phyloP scores from a whole-genome alignment of 2,113 vertebrate genomes.

The Amazona vittata region DNA sequence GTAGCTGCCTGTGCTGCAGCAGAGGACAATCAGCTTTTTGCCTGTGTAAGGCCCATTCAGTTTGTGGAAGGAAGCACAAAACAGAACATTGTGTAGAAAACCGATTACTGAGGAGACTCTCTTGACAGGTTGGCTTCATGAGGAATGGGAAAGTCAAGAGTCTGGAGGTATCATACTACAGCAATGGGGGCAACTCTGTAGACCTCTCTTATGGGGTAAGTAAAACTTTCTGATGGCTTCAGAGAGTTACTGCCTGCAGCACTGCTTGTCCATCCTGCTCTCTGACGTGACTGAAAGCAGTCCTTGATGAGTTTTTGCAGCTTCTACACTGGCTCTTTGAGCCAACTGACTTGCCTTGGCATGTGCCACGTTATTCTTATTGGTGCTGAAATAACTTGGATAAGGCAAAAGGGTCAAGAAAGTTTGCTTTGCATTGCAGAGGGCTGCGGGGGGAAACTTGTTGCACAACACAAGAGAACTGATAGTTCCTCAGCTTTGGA shows the following conservation, averaged over 20 bases:
- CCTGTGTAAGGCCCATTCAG: background rate
- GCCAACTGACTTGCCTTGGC: background rate
- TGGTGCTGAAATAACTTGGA: background rate
- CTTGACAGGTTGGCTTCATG: constrained; percentile 88
- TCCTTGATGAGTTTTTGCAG: background rate
- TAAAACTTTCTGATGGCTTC: background rate
- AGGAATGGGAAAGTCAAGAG: constrained; percentile 86
- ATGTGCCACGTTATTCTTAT: background rate
- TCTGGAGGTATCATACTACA: constrained; percentile 86
- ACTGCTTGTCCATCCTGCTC: background rate
- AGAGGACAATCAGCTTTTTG: background rate
- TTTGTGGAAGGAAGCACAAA: background rate
- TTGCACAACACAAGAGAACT: background rate
- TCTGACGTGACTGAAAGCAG: background rate
- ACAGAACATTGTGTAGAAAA: background rate
- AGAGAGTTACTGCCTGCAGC: background rate
- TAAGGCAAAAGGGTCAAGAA: background rate
- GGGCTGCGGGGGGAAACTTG: background rate
- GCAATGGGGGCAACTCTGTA: constrained; percentile 86
- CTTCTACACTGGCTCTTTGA: background rate
- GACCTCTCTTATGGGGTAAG: constrained; percentile 90
- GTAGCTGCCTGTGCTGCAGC: background rate
- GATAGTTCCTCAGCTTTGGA: background rate
- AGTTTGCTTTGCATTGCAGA: background rate
- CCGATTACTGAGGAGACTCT: background rate